Evolutionary conservation across 1,140 invertebrate genomes (phyloP).

Genomic region (Calephelis nemesis): DNA sequence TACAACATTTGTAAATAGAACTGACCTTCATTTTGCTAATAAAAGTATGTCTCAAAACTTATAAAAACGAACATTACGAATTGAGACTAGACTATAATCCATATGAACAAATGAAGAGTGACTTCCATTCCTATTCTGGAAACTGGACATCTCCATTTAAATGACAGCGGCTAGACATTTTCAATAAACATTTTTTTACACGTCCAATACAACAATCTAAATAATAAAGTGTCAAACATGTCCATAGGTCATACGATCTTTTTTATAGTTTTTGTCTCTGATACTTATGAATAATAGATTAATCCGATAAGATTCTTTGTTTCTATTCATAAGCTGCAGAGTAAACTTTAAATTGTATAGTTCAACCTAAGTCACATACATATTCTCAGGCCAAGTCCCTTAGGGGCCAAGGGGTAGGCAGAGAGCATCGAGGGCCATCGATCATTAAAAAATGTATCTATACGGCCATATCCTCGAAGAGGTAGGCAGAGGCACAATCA

Average conservation of each 20-base stretch:
- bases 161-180: slow-evolving; percentile 23
- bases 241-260: slow-evolving; percentile 5
- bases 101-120: neutral
- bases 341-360: no score
- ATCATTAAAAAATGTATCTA: no score
- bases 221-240: slow-evolving; percentile 13
- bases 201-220: neutral
- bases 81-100: neutral
- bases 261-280: neutral
- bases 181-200: slow-evolving; percentile 21
- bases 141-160: slow-evolving; percentile 8
- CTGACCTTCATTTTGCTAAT: no score
- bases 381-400: no score
- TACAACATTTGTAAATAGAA: no score
- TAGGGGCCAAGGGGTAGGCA: no score
- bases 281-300: slow-evolving; percentile 9
- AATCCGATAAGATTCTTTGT: neutral
- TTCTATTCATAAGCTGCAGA: no score
- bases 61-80: neutral
- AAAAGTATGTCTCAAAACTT: neutral
- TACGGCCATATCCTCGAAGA: no score
- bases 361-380: no score
- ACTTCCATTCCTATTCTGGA: slow-evolving; percentile 8
- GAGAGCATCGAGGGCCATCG: no score
- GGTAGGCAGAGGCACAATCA: no score